Evolutionary conservation across 2,113 vertebrate genomes (phyloP).

Genomic region (human): DNA sequence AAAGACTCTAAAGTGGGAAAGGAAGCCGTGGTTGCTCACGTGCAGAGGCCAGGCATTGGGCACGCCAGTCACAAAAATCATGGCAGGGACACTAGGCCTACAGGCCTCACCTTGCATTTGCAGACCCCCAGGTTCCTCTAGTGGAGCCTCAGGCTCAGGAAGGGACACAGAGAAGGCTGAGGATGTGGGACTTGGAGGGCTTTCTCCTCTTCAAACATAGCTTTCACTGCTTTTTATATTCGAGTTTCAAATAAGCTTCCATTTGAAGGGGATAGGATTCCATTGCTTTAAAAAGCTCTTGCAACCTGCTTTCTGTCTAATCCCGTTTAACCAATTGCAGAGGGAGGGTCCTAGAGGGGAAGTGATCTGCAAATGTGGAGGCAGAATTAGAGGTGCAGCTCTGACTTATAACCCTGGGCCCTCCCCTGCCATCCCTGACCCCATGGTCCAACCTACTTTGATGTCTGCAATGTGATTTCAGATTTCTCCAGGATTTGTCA

Average conservation of each 20-base stretch:
- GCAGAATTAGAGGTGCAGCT: neutral
- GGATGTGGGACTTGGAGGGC: neutral
- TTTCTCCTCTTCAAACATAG: neutral
- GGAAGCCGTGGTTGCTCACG: neutral
- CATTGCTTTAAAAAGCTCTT: neutral
- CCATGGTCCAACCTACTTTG: neutral
- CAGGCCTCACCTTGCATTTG: neutral
- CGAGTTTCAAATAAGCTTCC: neutral
- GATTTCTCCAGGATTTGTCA: neutral
- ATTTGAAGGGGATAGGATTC: neutral
- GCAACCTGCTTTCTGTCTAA: neutral
- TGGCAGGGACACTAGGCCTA: neutral
- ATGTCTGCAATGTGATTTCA: neutral
- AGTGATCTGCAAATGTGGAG: accelerated
- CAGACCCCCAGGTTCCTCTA: neutral
- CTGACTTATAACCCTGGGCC: too few relatives aligned
- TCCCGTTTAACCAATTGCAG: neutral
- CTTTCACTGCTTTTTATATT: neutral
- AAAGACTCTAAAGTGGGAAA: neutral
- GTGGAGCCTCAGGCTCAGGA: neutral
- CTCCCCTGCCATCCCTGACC: too few relatives aligned
- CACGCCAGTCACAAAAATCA: neutral
- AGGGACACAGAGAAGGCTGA: neutral
- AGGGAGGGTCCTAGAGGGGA: neutral
- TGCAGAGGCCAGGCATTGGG: neutral